Conservation (phyloP, 2,797 vertebrate genomes). For the Echiichthys vipera region DNA sequence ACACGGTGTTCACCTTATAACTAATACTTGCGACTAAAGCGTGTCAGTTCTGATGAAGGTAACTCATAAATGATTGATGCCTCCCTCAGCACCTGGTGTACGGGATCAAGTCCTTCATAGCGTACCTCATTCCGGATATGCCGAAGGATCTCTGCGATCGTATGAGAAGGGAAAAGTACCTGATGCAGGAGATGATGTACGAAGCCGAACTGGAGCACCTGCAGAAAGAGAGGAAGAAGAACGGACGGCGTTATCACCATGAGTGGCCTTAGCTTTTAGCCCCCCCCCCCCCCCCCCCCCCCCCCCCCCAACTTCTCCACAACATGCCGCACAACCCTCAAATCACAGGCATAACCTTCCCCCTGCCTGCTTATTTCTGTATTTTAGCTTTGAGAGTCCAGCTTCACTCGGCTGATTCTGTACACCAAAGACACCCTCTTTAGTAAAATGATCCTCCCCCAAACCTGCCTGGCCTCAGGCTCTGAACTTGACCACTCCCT, state of each 20-base stretch:
- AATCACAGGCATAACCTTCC: constrained; percentile 43
- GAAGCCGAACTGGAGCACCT: constrained; percentile 97
- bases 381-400: constrained; percentile 72
- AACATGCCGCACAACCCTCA: constrained; percentile 38
- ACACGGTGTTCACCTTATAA: constrained; percentile 1
- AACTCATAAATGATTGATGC: constrained; percentile 53
- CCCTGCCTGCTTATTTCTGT: constrained; percentile 50
- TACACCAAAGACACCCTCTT: constrained; percentile 81
- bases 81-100: constrained; percentile 95
- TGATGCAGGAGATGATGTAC: constrained; percentile 99
- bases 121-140: constrained; percentile 98
- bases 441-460: constrained; percentile 25
- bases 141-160: constrained; percentile 96
- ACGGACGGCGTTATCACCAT: constrained; percentile 95
- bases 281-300: too few species aligned
- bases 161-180: constrained; percentile 97
- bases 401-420: constrained; percentile 79
- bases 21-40: constrained; percentile 16
- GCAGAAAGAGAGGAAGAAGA: constrained; percentile 95
- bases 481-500: constrained; percentile 27
- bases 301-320: too few species aligned
- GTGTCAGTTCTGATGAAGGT: constrained; percentile 14
- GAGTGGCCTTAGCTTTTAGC: constrained; percentile 94
- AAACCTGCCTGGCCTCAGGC: constrained; percentile 37
- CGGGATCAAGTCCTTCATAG: constrained; percentile 99